Evolutionary conservation across 2,113 vertebrate genomes (phyloP).

Genomic region (Perognathus longimembris): DNA sequence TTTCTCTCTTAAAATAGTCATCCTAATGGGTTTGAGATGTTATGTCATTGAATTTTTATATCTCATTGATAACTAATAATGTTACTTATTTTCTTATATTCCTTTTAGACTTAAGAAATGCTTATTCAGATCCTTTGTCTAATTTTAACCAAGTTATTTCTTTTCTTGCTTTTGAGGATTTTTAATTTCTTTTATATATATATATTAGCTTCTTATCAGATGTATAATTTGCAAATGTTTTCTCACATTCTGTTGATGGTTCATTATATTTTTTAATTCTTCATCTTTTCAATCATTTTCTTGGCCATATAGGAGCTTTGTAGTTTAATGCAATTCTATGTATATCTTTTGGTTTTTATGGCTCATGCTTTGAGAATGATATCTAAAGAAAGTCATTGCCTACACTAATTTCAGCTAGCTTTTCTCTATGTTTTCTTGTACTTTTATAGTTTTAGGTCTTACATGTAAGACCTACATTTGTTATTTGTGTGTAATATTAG

Average conservation of each 20-base stretch:
- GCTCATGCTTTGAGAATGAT: neutral
- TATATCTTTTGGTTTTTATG: neutral
- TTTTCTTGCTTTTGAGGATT: neutral
- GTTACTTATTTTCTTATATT: neutral
- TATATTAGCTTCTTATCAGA: neutral
- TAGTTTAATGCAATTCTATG: neutral
- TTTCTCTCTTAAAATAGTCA: neutral
- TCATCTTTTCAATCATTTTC: neutral
- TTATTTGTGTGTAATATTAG: neutral
- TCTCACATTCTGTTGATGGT: neutral
- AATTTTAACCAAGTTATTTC: neutral
- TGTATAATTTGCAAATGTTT: neutral
- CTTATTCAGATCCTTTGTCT: neutral
- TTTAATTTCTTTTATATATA: neutral
- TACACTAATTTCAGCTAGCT: neutral
- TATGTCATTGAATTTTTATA: neutral
- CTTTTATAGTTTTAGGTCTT: neutral
- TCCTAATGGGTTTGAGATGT: neutral
- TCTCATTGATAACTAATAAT: neutral
- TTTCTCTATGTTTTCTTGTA: neutral
- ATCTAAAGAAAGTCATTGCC: neutral
- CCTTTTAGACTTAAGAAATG: neutral
- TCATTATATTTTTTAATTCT: neutral
- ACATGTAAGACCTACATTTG: neutral
- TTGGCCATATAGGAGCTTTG: neutral